phyloP scores from a whole-genome alignment of 2,113 vertebrate genomes.

The Tympanuchus pallidicinctus region DNA sequence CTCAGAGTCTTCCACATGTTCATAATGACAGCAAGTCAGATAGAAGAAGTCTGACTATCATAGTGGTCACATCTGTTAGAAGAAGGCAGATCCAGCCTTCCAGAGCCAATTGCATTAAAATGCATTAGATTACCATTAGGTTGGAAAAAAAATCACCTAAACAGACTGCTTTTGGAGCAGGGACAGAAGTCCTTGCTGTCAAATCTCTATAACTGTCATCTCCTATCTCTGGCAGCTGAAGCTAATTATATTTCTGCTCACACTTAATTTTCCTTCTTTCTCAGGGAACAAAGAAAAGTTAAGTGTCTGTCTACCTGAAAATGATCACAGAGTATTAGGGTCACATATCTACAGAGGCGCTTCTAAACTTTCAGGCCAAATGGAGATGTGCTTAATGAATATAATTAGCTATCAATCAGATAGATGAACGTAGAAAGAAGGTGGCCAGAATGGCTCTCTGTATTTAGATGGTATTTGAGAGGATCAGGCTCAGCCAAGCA shows the following conservation, averaged over 20 bases:
- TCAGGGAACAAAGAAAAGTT: background rate
- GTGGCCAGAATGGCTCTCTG: background rate
- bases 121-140: background rate
- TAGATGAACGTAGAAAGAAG: background rate
- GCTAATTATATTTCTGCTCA: background rate
- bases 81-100: background rate
- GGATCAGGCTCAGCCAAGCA: background rate
- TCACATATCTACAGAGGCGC: background rate
- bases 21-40: background rate
- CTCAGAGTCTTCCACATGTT: background rate
- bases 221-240: background rate
- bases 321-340: background rate
- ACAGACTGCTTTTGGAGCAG: background rate
- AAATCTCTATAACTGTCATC: background rate
- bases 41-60: background rate
- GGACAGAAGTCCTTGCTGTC: background rate
- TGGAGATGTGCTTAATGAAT: background rate
- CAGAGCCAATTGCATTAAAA: conserved; percentile 8
- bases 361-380: background rate
- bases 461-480: background rate
- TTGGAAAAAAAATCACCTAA: background rate
- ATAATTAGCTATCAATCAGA: background rate
- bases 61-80: background rate
- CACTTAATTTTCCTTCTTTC: background rate
- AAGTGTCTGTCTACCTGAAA: background rate